Evolutionary conservation across 2,113 vertebrate species (phyloP).

Genomic region (Cyprinodon brontotheroides): DNA sequence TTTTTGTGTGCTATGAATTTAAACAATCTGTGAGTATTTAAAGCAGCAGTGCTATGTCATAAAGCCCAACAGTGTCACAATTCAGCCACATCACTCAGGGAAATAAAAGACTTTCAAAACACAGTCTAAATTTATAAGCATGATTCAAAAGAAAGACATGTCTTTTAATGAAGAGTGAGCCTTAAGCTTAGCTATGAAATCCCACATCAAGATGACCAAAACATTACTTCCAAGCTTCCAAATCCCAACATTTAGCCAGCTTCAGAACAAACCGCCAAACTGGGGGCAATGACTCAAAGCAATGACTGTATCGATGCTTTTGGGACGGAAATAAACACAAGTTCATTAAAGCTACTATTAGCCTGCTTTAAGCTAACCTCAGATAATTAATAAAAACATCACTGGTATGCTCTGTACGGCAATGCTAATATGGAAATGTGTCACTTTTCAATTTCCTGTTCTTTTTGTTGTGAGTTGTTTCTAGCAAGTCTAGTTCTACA

Average conservation of each 20-base stretch:
- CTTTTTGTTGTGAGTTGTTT: neutral
- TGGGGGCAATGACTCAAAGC: neutral
- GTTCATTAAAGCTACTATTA: too few relatives aligned
- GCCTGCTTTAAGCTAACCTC: neutral
- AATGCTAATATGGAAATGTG: neutral
- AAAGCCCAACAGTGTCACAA: neutral
- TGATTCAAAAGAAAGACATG: neutral
- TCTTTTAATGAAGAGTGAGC: neutral
- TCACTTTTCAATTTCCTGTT: neutral
- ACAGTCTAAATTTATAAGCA: neutral
- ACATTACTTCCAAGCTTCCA: neutral
- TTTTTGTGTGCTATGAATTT: neutral
- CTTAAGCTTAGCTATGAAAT: neutral
- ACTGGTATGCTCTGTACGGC: neutral
- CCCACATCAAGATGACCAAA: slow-evolving; percentile 1
- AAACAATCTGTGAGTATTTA: neutral
- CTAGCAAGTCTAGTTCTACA: neutral
- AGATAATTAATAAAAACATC: neutral
- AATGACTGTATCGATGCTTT: neutral
- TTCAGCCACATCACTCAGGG: neutral
- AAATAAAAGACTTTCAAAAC: neutral
- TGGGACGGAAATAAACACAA: neutral
- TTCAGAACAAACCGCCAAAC: neutral
- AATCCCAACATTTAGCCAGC: neutral
- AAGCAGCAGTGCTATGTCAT: neutral